These are phyloP conservation scores for Bos indicus DNA, from an alignment of 2,113 vertebrate genomes.

Conservation along the genomic window DNA sequence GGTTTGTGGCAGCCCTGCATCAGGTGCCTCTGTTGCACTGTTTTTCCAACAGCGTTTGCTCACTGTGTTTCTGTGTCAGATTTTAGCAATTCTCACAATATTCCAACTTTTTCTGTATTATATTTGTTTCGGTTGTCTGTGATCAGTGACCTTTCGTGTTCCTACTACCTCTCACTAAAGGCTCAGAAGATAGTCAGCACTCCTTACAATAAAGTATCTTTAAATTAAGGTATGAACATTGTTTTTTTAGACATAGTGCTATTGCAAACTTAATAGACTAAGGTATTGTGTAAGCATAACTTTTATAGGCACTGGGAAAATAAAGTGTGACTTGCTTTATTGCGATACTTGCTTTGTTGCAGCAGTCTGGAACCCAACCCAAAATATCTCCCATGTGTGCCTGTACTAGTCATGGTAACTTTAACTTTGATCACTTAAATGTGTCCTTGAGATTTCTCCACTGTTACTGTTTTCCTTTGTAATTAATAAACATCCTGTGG, in stretches of 20 bases:
- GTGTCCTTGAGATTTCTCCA: not conserved
- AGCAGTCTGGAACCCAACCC: not conserved
- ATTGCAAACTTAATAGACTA: not conserved
- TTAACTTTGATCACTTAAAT: not conserved
- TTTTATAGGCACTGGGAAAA: not conserved
- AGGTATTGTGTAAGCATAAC: not conserved
- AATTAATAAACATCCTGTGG: not conserved
- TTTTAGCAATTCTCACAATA: not conserved
- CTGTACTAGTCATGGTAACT: not conserved
- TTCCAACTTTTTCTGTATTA: not conserved
- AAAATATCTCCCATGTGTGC: not conserved
- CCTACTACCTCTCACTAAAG: not conserved
- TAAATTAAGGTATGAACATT: not conserved
- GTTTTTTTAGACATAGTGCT: not conserved
- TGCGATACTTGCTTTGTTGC: not conserved
- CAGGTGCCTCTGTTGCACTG: not conserved
- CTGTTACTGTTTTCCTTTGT: not conserved
- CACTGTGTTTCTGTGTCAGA: not conserved
- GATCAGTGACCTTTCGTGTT: not conserved
- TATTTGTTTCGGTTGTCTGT: not conserved
- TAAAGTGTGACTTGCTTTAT: not conserved
- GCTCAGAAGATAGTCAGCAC: not conserved
- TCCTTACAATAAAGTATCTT: not conserved
- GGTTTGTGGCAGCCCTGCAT: not conserved
- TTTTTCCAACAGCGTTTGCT: not conserved